Evolutionary conservation across 2,797 vertebrate genomes (phyloP).

Genomic region (Protonibea diacanthus): DNA sequence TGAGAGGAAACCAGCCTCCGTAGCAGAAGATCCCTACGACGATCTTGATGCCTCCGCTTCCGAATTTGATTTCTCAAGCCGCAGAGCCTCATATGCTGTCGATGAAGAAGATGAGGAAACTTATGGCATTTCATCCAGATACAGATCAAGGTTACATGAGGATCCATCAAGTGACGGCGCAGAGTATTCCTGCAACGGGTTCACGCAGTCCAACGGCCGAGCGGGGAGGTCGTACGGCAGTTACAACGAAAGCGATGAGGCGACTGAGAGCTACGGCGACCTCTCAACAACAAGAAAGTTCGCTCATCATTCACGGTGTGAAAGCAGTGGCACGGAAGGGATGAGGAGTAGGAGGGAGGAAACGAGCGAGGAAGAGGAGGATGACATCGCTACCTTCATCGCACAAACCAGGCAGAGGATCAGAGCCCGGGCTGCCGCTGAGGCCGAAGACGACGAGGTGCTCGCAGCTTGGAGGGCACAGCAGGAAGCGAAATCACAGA

Average conservation of each 20-base stretch:
- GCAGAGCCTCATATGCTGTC: conserved; percentile 75
- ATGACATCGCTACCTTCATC: conserved; percentile 85
- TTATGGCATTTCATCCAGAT: conserved; percentile 78
- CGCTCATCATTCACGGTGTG: conserved; percentile 80
- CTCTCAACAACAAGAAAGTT: conserved; percentile 86
- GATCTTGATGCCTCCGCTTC: conserved; percentile 84
- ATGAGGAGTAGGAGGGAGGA: conserved; percentile 65
- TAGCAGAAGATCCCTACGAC: conserved; percentile 83
- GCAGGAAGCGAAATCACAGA: conserved; percentile 87
- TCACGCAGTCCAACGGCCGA: conserved; percentile 62
- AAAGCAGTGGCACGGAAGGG: conserved; percentile 78
- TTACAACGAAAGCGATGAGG: conserved; percentile 74
- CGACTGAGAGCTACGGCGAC: conserved; percentile 77
- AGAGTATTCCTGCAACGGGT: conserved; percentile 65
- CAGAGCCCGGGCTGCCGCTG: conserved; percentile 85
- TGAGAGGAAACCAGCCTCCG: conserved; percentile 71
- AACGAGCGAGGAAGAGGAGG: conserved; percentile 81
- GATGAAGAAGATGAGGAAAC: conserved; percentile 76
- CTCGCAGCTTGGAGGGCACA: conserved; percentile 92
- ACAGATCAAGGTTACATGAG: conserved; percentile 80
- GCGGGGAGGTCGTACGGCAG: conserved; percentile 38
- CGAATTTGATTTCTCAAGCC: conserved; percentile 86
- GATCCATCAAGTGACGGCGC: conserved; percentile 63
- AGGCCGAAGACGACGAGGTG: conserved; percentile 91
- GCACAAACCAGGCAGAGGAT: conserved; percentile 85